A percentile compares a stretch with the other conserved stretches of the same genome.
These are phyloP conservation scores for Beris chalybata DNA, from an alignment of 2,888 invertebrate genomes.

Conservation along the genomic window DNA sequence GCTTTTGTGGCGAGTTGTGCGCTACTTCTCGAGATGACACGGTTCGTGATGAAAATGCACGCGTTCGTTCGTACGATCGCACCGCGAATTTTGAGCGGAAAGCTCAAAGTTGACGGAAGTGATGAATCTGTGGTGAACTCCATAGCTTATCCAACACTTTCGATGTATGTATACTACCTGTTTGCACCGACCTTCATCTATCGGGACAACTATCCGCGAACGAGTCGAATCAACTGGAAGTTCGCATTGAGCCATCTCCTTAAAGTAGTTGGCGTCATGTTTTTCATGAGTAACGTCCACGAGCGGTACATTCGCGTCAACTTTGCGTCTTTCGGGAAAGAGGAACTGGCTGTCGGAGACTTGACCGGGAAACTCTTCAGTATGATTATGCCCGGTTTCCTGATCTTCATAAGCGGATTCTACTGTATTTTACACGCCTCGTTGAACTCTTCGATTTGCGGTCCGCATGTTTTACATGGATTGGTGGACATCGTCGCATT, in stretches of 20 bases:
- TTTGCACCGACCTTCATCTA: conserved; percentile 71
- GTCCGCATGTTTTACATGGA: conserved; percentile 80
- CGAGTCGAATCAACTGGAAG: conserved; percentile 69
- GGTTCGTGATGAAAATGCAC: conserved; percentile 86
- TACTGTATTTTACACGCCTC: conserved; percentile 83
- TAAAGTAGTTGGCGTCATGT: conserved; percentile 71
- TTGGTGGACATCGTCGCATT: conserved; percentile 86
- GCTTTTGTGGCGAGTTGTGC: conserved; percentile 34
- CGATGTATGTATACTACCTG: conserved; percentile 76
- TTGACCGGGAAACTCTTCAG: conserved; percentile 65
- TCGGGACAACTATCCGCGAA: conserved; percentile 76
- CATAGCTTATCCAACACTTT: conserved; percentile 60
- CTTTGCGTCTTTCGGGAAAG: conserved; percentile 66
- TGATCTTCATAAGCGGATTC: conserved; percentile 71
- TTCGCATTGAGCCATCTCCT: conserved; percentile 66
- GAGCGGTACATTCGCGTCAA: conserved; percentile 71
- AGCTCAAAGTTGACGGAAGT: conserved; percentile 60
- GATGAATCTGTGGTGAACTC: not conserved
- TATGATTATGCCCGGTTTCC: conserved; percentile 69
- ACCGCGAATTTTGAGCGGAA: conserved; percentile 61
- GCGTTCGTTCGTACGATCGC: conserved; percentile 76
- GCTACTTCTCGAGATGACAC: conserved; percentile 60
- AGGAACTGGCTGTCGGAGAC: conserved; percentile 52
- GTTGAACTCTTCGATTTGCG: conserved; percentile 81
- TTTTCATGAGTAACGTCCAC: conserved; percentile 76